Percentiles rank a stretch among this genome's conserved stretches.
phyloP scores from a whole-genome alignment of 92 coral and sea anemone species.

The Epizoanthus fatuus region DNA sequence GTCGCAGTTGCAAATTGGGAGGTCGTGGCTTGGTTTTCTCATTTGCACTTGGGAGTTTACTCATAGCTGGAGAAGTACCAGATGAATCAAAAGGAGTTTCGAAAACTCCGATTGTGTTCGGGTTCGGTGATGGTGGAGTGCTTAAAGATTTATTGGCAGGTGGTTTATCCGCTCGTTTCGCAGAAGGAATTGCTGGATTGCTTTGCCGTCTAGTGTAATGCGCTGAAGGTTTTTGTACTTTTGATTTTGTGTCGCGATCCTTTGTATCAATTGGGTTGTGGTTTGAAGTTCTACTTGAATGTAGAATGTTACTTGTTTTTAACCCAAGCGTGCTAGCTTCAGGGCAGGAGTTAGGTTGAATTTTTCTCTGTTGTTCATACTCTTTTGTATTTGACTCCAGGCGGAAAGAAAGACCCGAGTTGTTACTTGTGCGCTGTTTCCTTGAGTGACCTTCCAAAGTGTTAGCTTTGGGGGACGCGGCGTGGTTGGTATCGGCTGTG shows the following conservation, averaged over 20 bases:
- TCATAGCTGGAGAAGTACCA: not conserved
- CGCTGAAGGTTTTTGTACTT: not conserved
- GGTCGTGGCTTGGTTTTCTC: not conserved
- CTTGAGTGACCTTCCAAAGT: not conserved
- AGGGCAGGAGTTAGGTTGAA: not conserved
- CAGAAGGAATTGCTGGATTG: not conserved
- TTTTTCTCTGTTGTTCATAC: not conserved
- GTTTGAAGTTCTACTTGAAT: not conserved
- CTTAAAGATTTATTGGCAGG: not conserved
- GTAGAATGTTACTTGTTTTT: not conserved
- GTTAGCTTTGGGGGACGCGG: not conserved
- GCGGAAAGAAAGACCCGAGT: not conserved
- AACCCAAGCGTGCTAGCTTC: not conserved
- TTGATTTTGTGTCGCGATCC: not conserved
- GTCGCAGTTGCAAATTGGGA: not conserved
- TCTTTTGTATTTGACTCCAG: not conserved
- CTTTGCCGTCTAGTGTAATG: constrained; percentile 16
- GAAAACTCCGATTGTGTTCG: not conserved
- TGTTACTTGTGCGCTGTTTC: not conserved
- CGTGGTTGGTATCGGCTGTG: not conserved
- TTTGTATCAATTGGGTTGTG: not conserved
- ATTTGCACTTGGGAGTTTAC: not conserved
- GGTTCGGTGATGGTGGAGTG: constrained; percentile 2
- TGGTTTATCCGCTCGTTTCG: not conserved
- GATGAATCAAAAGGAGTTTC: not conserved